phyloP scores from a whole-genome alignment of 2,888 invertebrate species.

The Lymantria dispar region DNA sequence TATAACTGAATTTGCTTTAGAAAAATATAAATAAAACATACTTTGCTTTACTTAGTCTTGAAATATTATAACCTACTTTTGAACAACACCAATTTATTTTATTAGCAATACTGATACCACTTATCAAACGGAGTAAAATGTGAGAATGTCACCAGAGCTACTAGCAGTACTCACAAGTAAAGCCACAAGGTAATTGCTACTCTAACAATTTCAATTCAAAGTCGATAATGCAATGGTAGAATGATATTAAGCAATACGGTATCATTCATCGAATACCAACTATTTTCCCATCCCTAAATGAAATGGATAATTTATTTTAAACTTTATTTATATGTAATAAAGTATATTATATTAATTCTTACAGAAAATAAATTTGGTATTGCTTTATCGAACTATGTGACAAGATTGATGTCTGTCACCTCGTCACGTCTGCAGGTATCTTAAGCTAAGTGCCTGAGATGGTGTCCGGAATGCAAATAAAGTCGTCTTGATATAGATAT shows the following conservation, averaged over 20 bases:
- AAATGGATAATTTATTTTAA: slow-evolving; percentile 1
- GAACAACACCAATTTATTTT: slow-evolving; percentile 9
- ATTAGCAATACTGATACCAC: slow-evolving; percentile 22
- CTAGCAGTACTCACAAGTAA: background rate
- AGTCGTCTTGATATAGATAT: slow-evolving; percentile 34
- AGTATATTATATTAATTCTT: background rate
- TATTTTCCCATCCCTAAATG: slow-evolving; percentile 13
- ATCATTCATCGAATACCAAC: slow-evolving; percentile 20
- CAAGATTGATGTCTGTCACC: slow-evolving; percentile 63
- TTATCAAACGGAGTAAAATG: slow-evolving; percentile 40
- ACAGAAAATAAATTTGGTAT: slow-evolving; percentile 6
- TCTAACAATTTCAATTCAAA: background rate
- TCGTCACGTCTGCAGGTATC: slow-evolving; percentile 52
- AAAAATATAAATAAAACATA: too few relatives aligned
- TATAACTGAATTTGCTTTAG: too few relatives aligned
- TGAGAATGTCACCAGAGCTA: slow-evolving; percentile 33
- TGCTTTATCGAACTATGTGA: slow-evolving; percentile 46
- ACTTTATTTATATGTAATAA: slow-evolving; percentile 7
- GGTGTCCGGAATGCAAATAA: slow-evolving; percentile 60
- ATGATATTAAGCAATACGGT: slow-evolving; percentile 12
- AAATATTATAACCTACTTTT: too few relatives aligned
- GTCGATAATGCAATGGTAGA: slow-evolving; percentile 1
- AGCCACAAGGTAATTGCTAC: background rate
- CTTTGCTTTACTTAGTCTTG: too few relatives aligned
- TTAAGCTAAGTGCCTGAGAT: slow-evolving; percentile 61